These are phyloP conservation scores for Andrena hattorfiana DNA, from an alignment of 2,888 invertebrate species.

Conservation along the genomic window DNA sequence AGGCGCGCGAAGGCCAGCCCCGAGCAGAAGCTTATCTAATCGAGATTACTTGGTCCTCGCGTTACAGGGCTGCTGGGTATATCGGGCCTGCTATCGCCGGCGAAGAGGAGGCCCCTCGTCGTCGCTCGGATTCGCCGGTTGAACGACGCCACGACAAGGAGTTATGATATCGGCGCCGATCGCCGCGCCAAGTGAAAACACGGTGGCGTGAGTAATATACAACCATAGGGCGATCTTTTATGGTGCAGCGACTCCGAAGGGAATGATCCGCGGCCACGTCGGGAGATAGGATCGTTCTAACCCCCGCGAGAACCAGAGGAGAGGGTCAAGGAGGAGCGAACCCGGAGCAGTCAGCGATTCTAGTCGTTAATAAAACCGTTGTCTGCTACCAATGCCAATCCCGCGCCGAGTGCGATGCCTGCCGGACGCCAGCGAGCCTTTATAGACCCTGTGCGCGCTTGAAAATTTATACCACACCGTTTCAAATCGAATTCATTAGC, in stretches of 20 bases:
- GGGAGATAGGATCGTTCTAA: conserved; percentile 83
- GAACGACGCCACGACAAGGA: conserved; percentile 83
- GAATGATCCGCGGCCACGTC: conserved; percentile 80
- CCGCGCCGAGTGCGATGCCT: conserved; percentile 35
- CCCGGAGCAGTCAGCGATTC: conserved; percentile 80
- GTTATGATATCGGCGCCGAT: conserved; percentile 85
- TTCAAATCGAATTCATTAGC: not conserved
- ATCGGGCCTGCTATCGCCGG: conserved; percentile 82
- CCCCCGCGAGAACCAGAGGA: conserved; percentile 69
- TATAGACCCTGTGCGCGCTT: not conserved
- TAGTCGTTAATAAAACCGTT: conserved; percentile 81
- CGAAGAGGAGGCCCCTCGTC: conserved; percentile 65
- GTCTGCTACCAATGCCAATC: conserved; percentile 81
- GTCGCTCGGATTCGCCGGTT: conserved; percentile 78
- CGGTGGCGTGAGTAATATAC: conserved; percentile 85
- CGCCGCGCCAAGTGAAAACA: conserved; percentile 85
- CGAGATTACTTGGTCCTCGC: conserved; percentile 68
- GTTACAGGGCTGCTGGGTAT: conserved; percentile 65
- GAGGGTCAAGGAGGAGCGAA: conserved; percentile 81
- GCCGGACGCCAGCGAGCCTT: conserved; percentile 1
- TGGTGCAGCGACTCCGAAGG: conserved; percentile 78
- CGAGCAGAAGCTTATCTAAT: conserved; percentile 57
- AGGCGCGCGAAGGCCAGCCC: conserved; percentile 30
- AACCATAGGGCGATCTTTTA: conserved; percentile 83
- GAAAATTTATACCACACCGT: conserved; percentile 16